Evolutionary conservation across 2,797 vertebrate species (phyloP), one percentile per base, ranked within the genome.

Genomic region (Amblyopsis hoosieri): DNA sequence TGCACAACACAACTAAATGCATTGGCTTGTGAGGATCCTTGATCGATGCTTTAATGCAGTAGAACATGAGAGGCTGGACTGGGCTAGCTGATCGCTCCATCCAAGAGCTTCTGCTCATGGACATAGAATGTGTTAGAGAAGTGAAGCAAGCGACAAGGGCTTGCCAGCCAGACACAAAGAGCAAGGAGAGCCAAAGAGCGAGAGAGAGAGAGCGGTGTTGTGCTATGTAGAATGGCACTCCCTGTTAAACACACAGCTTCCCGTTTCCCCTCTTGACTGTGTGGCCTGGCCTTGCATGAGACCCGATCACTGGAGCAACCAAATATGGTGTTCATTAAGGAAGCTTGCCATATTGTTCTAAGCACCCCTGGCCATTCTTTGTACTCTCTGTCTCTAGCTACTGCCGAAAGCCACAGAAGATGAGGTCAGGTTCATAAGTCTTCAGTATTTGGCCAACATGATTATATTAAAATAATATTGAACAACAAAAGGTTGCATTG

Each of bases 301-400:
- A 80, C 75, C 82, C 76, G 85, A 84, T 86, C 83, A 83, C 62
- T 86, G 60, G 71, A 80, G 75, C 70, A 66, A 54, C 87, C 90
- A 89, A 92, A 92, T 90, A 91, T 90, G 87, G 89, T 72, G 74
- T 75, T 89, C 72, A 85, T 84, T 82, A 82, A 57, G 70, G 72
- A 12, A 8, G 62, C 63, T 64, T 48, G 53, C 37, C 66, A 60
- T 63, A 74, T 64, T 75, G 64, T 66, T 17, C 59, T 15, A 17
- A 53, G 11, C 70, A 85, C 64, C 59, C 77, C 54, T 48, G 61
- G 67, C 68, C 68, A 78, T 71, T 57, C 42, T 75, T 72, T 31
- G 37, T 29, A 55, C 53, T 54, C 51, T 69, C 23, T 63, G 59
- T 13, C 52, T 15, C 14, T 31, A 29, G 23, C 23, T 29, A 29